These are phyloP conservation scores for Phodopus roborovskii DNA, from an alignment of 2,113 vertebrate genomes.

Conservation along the genomic window DNA sequence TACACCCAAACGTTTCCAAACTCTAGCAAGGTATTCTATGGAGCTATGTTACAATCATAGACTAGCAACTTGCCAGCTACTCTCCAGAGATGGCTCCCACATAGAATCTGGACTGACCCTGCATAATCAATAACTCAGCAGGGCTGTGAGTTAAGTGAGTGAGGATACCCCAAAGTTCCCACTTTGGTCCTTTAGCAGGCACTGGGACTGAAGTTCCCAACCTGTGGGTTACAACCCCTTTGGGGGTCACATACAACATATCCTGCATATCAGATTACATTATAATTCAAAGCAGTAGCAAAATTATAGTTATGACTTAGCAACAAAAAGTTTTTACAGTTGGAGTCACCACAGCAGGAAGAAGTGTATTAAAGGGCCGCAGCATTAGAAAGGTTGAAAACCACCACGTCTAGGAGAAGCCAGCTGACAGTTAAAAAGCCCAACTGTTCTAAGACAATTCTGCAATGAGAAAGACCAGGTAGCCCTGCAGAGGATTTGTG, in stretches of 20 bases:
- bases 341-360: neutral
- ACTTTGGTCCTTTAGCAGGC: neutral
- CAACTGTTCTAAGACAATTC: neutral
- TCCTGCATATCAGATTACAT: neutral
- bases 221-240: neutral
- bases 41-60: neutral
- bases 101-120: neutral
- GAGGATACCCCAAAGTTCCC: neutral
- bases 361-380: neutral
- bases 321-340: neutral
- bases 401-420: constrained; percentile 16
- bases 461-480: neutral
- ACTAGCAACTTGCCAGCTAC: neutral
- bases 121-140: neutral
- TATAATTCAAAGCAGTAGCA: neutral
- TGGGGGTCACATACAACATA: neutral
- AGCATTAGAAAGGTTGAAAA: neutral
- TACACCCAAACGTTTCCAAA: neutral
- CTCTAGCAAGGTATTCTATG: neutral
- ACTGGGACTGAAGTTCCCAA: neutral
- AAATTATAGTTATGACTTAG: neutral
- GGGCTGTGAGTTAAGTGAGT: neutral
- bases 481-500: neutral
- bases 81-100: neutral
- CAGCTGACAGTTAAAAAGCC: neutral